Conservation (phyloP, 2,113 vertebrate species). For the Lepisosteus oculatus region DNA sequence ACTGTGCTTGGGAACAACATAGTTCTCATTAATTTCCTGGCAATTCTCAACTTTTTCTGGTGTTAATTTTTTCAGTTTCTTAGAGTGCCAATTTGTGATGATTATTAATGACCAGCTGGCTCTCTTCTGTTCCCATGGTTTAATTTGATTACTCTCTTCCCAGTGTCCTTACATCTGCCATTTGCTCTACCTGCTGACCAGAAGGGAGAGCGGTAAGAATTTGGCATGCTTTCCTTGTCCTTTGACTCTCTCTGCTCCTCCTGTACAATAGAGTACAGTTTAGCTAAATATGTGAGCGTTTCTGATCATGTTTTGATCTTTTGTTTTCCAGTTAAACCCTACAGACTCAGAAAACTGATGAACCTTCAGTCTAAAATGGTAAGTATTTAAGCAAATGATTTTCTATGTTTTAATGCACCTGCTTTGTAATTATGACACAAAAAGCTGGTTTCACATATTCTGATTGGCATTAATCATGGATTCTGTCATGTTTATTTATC, state of each 20-base stretch:
- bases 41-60: too few species aligned
- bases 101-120: too few species aligned
- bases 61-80: too few species aligned
- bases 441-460: background rate
- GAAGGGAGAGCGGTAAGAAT: conserved; percentile 81
- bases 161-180: conserved; percentile 87
- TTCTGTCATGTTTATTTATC: conserved; percentile 6
- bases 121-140: too few species aligned
- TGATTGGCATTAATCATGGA: conserved; percentile 1
- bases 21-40: too few species aligned
- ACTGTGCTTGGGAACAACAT: too few species aligned
- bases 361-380: conserved; percentile 86
- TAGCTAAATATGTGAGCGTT: background rate
- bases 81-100: too few species aligned
- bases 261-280: background rate
- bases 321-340: conserved; percentile 74
- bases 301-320: background rate
- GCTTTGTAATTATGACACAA: too few species aligned
- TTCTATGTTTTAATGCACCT: too few species aligned
- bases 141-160: too few species aligned
- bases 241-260: background rate
- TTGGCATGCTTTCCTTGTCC: background rate
- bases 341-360: conserved; percentile 81
- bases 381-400: conserved; percentile 36
- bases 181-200: conserved; percentile 85